Percentiles rank a stretch among this genome's conserved stretches.
phyloP scores from a whole-genome alignment of 2,888 invertebrate species.

The Strigamia crassipes region DNA sequence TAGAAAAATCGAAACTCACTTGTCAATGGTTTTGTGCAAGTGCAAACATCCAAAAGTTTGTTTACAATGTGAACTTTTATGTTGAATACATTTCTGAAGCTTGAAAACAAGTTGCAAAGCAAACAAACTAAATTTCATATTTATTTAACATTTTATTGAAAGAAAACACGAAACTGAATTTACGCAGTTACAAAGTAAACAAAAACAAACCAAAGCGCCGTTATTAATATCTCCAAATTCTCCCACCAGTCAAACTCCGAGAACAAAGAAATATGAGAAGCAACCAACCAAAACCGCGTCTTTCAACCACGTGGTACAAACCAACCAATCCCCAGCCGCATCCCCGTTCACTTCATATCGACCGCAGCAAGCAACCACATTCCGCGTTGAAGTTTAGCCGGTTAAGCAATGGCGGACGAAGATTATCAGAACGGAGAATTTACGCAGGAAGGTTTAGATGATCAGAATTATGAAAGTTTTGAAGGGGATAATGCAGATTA shows the following conservation, averaged over 20 bases:
- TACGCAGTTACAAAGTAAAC: not conserved
- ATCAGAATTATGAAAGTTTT: slow-evolving; percentile 49
- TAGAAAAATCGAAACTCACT: too few species aligned
- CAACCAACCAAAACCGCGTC: not conserved
- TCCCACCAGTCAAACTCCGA: not conserved
- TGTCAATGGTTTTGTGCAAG: too few species aligned
- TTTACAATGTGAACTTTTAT: too few species aligned
- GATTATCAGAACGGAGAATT: slow-evolving; percentile 47
- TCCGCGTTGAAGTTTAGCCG: not conserved
- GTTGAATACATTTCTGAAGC: too few species aligned
- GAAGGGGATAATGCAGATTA: slow-evolving; percentile 49
- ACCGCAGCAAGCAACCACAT: not conserved
- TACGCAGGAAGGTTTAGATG: slow-evolving; percentile 47
- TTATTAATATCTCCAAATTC: not conserved
- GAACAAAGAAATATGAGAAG: not conserved
- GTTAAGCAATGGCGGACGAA: slow-evolving; percentile 44
- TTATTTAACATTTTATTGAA: too few species aligned
- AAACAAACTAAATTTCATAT: too few species aligned
- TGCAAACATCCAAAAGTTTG: too few species aligned
- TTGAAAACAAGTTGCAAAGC: too few species aligned
- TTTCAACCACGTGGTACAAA: not conserved
- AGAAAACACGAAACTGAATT: not conserved
- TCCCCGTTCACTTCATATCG: not conserved
- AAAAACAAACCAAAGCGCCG: not conserved
- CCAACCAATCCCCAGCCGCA: not conserved